A percentile compares a stretch with the other conserved stretches of the same genome.
phyloP scores from a whole-genome alignment of 2,797 vertebrate species.

The Sibirionetta formosa region DNA sequence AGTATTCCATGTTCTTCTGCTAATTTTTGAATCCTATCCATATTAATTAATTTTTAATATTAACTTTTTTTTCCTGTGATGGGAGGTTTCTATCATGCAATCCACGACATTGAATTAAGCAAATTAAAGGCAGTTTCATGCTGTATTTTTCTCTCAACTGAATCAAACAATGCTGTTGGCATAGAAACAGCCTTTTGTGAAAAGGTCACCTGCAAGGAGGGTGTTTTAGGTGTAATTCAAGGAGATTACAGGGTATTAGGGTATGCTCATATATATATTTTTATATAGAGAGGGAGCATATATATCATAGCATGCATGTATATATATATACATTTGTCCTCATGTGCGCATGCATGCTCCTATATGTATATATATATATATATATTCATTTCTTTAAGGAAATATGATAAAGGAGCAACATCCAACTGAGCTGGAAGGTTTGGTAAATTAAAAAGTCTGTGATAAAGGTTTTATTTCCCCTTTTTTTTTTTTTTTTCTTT shows the following conservation, averaged over 20 bases:
- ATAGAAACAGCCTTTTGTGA: conserved; percentile 95
- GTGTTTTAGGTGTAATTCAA: conserved; percentile 90
- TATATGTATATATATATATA: background rate
- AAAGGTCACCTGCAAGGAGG: conserved; percentile 94
- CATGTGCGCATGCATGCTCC: rapidly evolving
- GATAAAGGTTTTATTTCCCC: conserved; percentile 56
- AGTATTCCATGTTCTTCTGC: rapidly evolving
- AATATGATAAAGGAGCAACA: conserved; percentile 64
- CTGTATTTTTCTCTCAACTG: conserved; percentile 77
- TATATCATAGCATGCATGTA: rapidly evolving
- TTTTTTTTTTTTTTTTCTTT: background rate
- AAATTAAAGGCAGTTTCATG: conserved; percentile 79
- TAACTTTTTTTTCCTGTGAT: background rate
- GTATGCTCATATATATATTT: conserved; percentile 48
- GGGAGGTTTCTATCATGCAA: background rate
- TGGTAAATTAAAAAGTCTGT: conserved; percentile 62
- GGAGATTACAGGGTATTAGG: conserved; percentile 87
- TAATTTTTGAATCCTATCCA: rapidly evolving
- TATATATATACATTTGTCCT: background rate
- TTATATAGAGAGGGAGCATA: background rate
- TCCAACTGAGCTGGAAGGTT: conserved; percentile 69
- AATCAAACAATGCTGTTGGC: conserved; percentile 89
- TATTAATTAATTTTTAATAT: background rate
- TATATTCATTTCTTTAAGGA: conserved; percentile 58
- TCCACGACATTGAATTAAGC: conserved; percentile 64